Conservation (phyloP, 2,113 vertebrate species). For the Hipposideros armiger region DNA sequence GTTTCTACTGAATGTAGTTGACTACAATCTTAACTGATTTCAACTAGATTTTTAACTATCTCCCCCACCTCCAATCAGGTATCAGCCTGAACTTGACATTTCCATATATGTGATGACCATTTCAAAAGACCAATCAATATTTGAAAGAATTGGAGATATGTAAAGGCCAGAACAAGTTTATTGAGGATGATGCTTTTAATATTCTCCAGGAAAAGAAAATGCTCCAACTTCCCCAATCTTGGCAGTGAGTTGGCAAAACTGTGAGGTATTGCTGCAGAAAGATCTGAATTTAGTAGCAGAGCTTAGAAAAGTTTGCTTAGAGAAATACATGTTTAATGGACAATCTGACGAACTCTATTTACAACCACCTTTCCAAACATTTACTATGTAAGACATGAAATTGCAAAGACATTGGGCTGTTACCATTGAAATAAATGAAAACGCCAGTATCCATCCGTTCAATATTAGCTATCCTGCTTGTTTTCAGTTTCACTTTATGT, state of each 20-base stretch:
- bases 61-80: background rate
- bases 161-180: background rate
- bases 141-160: background rate
- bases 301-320: constrained; percentile 36
- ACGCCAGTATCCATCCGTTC: constrained; percentile 72
- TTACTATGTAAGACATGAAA: constrained; percentile 62
- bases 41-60: background rate
- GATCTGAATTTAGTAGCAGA: constrained; percentile 13
- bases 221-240: background rate
- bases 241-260: background rate
- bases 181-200: background rate
- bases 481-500: constrained; percentile 73
- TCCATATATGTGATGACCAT: background rate
- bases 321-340: constrained; percentile 23
- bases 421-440: constrained; percentile 80
- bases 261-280: constrained; percentile 8
- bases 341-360: constrained; percentile 53
- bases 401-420: constrained; percentile 54
- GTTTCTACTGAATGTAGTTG: background rate
- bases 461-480: constrained; percentile 32
- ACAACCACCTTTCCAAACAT: constrained; percentile 26
- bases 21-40: background rate
- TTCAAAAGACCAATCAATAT: constrained; percentile 12
- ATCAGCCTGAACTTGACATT: background rate
- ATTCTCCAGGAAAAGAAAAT: constrained; percentile 23